These are phyloP conservation scores for Hydrocynus forskahlii DNA, from an alignment of 2,797 vertebrate species.

Conservation along the genomic window DNA sequence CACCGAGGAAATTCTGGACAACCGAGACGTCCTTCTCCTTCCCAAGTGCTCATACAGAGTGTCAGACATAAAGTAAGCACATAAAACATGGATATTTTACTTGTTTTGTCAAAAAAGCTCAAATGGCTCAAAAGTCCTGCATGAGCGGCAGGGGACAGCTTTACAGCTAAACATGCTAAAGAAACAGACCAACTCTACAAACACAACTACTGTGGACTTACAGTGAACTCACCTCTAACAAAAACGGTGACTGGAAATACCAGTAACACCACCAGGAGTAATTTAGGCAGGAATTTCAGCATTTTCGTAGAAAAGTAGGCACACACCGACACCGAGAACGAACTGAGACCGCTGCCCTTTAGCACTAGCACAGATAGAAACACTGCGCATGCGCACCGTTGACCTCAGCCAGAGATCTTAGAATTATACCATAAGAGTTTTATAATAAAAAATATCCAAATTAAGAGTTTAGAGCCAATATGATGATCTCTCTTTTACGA, in stretches of 20 bases:
- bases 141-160: too few species aligned
- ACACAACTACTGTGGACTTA: neutral
- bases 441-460: neutral
- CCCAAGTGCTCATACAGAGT: neutral
- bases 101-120: too few species aligned
- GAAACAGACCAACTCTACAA: neutral
- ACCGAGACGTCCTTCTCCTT: neutral
- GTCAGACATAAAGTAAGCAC: neutral
- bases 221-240: slow-evolving; percentile 66
- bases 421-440: neutral
- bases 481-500: too few species aligned
- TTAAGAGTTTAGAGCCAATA: too few species aligned
- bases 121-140: too few species aligned
- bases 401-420: neutral
- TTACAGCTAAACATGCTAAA: slow-evolving; percentile 10
- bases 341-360: neutral
- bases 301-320: slow-evolving; percentile 52
- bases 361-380: neutral
- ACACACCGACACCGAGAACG: neutral
- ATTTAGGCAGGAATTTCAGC: slow-evolving; percentile 72
- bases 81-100: too few species aligned
- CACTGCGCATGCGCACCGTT: slow-evolving; percentile 29
- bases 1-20: neutral
- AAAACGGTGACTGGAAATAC: slow-evolving; percentile 72
- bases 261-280: slow-evolving; percentile 72